A percentile compares a stretch with the other conserved stretches of the same genome.
These are phyloP conservation scores for Ceyx margarethae DNA, from an alignment of 2,113 vertebrate species.

Conservation along the genomic window DNA sequence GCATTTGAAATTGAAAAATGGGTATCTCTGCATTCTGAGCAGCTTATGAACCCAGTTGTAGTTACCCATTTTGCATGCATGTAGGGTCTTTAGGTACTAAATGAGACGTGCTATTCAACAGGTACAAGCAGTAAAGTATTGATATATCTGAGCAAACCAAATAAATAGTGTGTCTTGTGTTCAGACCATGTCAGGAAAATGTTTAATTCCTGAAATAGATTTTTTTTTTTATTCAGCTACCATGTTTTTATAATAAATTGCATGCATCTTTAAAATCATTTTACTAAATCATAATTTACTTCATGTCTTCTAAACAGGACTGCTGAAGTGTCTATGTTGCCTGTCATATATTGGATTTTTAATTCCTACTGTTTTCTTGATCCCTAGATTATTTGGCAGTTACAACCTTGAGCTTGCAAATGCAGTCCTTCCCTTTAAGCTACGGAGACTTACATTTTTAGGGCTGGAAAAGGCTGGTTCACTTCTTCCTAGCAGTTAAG, in stretches of 20 bases:
- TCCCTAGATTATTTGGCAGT: not conserved
- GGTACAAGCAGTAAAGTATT: constrained; percentile 2
- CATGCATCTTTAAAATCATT: not conserved
- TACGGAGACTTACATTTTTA: not conserved
- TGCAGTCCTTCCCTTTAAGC: not conserved
- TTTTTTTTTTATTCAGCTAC: not conserved
- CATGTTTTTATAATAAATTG: not conserved
- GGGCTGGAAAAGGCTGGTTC: not conserved
- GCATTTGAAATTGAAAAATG: constrained; percentile 23
- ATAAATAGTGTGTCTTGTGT: not conserved
- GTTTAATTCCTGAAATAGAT: not conserved
- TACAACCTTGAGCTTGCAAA: not conserved
- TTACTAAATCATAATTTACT: not conserved
- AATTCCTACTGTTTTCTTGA: not conserved
- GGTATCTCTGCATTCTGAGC: not conserved
- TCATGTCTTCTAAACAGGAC: not conserved
- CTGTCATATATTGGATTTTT: not conserved
- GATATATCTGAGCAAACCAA: not conserved
- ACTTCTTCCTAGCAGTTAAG: not conserved
- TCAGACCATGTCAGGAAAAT: not conserved
- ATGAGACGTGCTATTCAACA: constrained; percentile 4
- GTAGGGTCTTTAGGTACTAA: not conserved
- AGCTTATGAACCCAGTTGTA: not conserved
- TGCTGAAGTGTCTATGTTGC: not conserved
- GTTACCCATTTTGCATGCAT: constrained; percentile 10